A percentile compares a stretch with the other conserved stretches of the same genome.
Evolutionary conservation across 1,140 invertebrate species (phyloP).

Genomic region (Idris sp.): DNA sequence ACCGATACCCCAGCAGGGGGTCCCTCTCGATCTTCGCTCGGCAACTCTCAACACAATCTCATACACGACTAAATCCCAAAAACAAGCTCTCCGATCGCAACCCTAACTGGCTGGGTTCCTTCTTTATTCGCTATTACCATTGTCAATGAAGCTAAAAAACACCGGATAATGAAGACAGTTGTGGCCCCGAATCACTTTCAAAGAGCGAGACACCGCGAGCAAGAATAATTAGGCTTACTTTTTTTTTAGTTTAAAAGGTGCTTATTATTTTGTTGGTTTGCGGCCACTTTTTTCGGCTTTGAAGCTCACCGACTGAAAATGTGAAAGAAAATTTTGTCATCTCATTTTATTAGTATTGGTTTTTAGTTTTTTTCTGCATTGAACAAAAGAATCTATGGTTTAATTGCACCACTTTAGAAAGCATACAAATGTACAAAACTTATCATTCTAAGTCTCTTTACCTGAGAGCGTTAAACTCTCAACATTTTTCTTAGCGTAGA

Average conservation of each 20-base stretch:
- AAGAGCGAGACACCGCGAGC: constrained; percentile 38
- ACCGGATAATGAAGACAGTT: constrained; percentile 52
- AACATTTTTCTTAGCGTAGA: not conserved
- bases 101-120: constrained; percentile 33
- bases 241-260: constrained; percentile 39
- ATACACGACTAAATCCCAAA: constrained; percentile 51
- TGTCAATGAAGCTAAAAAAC: constrained; percentile 51
- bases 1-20: constrained; percentile 65
- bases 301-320: not conserved
- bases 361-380: too few species aligned
- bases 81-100: constrained; percentile 34
- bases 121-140: constrained; percentile 53
- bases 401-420: too few species aligned
- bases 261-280: constrained; percentile 36
- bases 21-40: constrained; percentile 54
- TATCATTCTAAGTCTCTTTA: too few species aligned
- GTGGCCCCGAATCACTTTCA: constrained; percentile 44
- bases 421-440: too few species aligned
- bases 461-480: too few species aligned
- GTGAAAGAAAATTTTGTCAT: too few species aligned
- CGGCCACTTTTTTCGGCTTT: not conserved
- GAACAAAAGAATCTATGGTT: too few species aligned
- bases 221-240: constrained; percentile 38
- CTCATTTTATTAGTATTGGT: too few species aligned
- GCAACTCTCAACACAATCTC: constrained; percentile 53